A percentile compares a stretch with the other conserved stretches of the same genome.
Conservation (phyloP, 35 echinoderm and acorn worm species). For the Apostichopus parvimensis region DNA sequence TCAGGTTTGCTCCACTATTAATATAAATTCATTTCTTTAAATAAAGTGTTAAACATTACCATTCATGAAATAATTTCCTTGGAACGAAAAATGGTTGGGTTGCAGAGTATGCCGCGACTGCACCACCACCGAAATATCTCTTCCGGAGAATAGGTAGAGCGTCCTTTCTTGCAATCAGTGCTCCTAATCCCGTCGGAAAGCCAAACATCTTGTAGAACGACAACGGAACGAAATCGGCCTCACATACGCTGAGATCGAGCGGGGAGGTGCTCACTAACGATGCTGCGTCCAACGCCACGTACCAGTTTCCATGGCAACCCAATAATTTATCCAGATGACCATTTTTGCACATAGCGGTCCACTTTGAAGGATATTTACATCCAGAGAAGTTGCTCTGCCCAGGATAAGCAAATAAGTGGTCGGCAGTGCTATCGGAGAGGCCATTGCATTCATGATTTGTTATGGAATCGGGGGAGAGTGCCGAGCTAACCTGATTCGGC, state of each 20-base stretch:
- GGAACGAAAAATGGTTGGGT: slow-evolving; percentile 65
- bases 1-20: too few species aligned
- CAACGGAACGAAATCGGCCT: slow-evolving; percentile 82
- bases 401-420: slow-evolving; percentile 76
- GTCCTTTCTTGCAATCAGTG: slow-evolving; percentile 81
- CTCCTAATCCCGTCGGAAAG: slow-evolving; percentile 92
- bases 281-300: slow-evolving; percentile 79
- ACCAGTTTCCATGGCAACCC: slow-evolving; percentile 76
- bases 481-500: background rate
- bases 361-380: slow-evolving; percentile 65
- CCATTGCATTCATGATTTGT: slow-evolving; percentile 21
- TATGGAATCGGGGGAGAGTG: background rate
- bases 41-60: slow-evolving; percentile 4
- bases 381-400: slow-evolving; percentile 92
- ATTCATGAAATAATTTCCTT: slow-evolving; percentile 62
- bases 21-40: background rate
- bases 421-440: background rate
- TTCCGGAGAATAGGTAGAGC: slow-evolving; percentile 59
- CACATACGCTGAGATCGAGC: slow-evolving; percentile 69
- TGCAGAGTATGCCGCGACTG: slow-evolving; percentile 72
- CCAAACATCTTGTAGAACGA: slow-evolving; percentile 99
- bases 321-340: background rate
- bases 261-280: slow-evolving; percentile 76
- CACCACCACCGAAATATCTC: slow-evolving; percentile 90
- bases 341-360: slow-evolving; percentile 59